Conservation (phyloP, 1,140 invertebrate species). For the Tetragnatha versicolor region DNA sequence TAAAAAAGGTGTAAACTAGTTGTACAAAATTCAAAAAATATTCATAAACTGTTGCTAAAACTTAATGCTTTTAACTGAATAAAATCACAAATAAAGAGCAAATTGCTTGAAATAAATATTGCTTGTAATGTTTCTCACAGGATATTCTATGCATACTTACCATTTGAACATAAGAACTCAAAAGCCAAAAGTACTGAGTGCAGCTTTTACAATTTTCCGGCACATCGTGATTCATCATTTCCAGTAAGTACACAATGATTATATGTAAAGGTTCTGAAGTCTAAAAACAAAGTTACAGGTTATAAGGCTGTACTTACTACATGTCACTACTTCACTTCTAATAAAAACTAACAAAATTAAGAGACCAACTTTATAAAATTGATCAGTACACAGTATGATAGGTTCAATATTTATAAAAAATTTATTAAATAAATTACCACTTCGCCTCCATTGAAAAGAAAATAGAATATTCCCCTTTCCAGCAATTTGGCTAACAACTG, state of each 20-base stretch:
- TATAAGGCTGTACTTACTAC: neutral
- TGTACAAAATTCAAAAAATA: too few species aligned
- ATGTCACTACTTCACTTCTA: neutral
- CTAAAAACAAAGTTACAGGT: conserved; percentile 58
- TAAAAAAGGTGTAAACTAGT: too few species aligned
- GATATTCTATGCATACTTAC: too few species aligned
- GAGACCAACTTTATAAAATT: neutral
- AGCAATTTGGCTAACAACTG: conserved; percentile 62
- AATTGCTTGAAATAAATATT: neutral
- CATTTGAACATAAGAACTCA: conserved; percentile 66
- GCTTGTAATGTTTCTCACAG: too few species aligned
- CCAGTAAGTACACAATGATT: conserved; percentile 63
- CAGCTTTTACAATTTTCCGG: conserved; percentile 66
- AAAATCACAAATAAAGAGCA: too few species aligned
- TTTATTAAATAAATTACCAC: conserved; percentile 23
- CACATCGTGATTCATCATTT: conserved; percentile 66
- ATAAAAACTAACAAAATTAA: neutral
- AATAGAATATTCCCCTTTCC: conserved; percentile 59
- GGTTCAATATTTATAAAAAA: neutral
- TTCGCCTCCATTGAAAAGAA: conserved; percentile 61
- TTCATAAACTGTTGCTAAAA: too few species aligned
- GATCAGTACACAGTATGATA: neutral
- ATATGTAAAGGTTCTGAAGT: conserved; percentile 61
- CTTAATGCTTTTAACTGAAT: too few species aligned
- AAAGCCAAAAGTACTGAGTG: conserved; percentile 66